Conservation (phyloP, 2,888 invertebrate genomes). For the Vanessa cardui region DNA sequence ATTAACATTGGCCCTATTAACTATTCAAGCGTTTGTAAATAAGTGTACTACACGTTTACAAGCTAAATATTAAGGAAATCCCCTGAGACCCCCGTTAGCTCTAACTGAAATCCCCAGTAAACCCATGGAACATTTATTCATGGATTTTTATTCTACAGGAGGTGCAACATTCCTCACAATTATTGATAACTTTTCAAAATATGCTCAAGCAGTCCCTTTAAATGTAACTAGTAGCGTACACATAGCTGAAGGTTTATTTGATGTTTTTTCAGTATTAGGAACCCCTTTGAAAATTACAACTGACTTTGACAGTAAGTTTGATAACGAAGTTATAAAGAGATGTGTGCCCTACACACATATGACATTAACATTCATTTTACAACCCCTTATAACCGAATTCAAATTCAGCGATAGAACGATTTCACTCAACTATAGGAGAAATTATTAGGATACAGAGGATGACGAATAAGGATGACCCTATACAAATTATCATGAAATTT, state of each 20-base stretch:
- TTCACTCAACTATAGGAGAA: slow-evolving; percentile 37
- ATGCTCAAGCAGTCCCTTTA: neutral
- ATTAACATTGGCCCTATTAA: slow-evolving; percentile 11
- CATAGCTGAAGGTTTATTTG: neutral
- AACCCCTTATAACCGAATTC: slow-evolving; percentile 33
- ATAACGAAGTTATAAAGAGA: slow-evolving; percentile 34
- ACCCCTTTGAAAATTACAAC: slow-evolving; percentile 13
- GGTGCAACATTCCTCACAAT: neutral
- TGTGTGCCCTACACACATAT: slow-evolving; percentile 31
- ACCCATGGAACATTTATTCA: slow-evolving; percentile 44
- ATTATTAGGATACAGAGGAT: slow-evolving; percentile 38
- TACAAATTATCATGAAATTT: slow-evolving; percentile 24
- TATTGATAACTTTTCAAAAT: neutral
- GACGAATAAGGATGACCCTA: slow-evolving; percentile 21
- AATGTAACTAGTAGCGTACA: neutral
- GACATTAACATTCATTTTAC: slow-evolving; percentile 36
- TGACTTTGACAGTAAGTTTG: slow-evolving; percentile 25
- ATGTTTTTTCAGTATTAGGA: neutral
- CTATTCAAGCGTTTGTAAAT: slow-evolving; percentile 2
- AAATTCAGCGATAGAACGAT: slow-evolving; percentile 39
- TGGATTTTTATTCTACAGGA: slow-evolving; percentile 41
- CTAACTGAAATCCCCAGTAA: slow-evolving; percentile 45
- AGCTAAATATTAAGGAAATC: neutral
- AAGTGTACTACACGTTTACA: neutral
- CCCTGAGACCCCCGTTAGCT: slow-evolving; percentile 28